These are phyloP conservation scores for Solen grandis DNA, from an alignment of 1,140 invertebrate species.

Conservation along the genomic window DNA sequence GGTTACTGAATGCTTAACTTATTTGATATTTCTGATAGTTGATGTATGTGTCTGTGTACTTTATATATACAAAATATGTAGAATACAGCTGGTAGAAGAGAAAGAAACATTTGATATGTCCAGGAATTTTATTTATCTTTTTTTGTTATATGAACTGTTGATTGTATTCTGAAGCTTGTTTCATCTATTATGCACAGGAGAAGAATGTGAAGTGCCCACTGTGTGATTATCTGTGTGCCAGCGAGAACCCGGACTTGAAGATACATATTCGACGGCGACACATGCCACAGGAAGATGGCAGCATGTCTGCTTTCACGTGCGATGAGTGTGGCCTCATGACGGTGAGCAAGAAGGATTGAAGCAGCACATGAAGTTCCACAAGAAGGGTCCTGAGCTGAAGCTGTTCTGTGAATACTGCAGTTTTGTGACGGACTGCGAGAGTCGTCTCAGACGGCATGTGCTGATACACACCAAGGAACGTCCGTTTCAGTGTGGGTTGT, in stretches of 20 bases:
- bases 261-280: slow-evolving; percentile 76
- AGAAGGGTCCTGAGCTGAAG: slow-evolving; percentile 78
- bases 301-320: slow-evolving; percentile 67
- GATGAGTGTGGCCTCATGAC: slow-evolving; percentile 73
- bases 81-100: too few relatives aligned
- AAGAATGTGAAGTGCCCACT: slow-evolving; percentile 76
- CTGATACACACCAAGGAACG: slow-evolving; percentile 77
- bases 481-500: slow-evolving; percentile 77
- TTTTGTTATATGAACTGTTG: too few relatives aligned
- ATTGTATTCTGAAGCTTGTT: too few relatives aligned
- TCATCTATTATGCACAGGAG: slow-evolving; percentile 66
- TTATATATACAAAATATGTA: too few relatives aligned
- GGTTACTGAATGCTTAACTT: too few relatives aligned
- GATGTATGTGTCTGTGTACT: too few relatives aligned
- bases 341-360: slow-evolving; percentile 73
- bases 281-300: slow-evolving; percentile 61
- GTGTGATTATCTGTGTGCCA: slow-evolving; percentile 78
- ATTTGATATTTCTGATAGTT: too few relatives aligned
- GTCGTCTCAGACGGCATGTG: slow-evolving; percentile 75
- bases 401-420: slow-evolving; percentile 79
- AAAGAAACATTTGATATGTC: too few relatives aligned
- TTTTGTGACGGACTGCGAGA: slow-evolving; percentile 80
- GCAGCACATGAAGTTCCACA: slow-evolving; percentile 80
- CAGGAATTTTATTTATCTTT: too few relatives aligned
- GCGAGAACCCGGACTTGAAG: slow-evolving; percentile 78